These are phyloP conservation scores for Poeciliopsis prolifica DNA, from an alignment of 2,113 vertebrate genomes.

Conservation along the genomic window DNA sequence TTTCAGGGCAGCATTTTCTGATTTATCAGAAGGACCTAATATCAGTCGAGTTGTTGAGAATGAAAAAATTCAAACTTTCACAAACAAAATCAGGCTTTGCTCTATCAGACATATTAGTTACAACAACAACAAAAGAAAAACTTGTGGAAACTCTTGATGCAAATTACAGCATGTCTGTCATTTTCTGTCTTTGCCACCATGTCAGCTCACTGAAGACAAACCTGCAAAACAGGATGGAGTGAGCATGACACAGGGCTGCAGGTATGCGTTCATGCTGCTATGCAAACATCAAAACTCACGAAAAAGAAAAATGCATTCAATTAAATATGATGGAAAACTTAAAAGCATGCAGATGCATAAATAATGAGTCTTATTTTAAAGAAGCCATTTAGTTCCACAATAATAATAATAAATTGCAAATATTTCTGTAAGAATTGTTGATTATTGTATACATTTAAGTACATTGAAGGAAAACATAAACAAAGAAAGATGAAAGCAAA, in stretches of 20 bases:
- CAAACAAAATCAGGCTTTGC: too few relatives aligned
- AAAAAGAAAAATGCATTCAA: not conserved
- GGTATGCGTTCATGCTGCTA: conserved; percentile 14
- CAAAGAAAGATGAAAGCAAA: not conserved
- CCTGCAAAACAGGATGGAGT: conserved; percentile 16
- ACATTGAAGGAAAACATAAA: not conserved
- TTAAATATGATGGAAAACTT: not conserved
- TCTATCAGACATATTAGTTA: not conserved
- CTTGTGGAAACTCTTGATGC: not conserved
- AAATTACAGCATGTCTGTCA: not conserved
- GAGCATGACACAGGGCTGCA: not conserved
- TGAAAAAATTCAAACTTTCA: not conserved
- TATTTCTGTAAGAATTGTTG: too few relatives aligned
- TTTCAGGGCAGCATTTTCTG: not conserved
- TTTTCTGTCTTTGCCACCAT: not conserved
- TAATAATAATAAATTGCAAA: not conserved
- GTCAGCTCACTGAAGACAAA: not conserved
- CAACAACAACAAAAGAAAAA: not conserved
- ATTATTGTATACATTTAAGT: not conserved
- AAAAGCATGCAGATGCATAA: not conserved
- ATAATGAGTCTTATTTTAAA: not conserved
- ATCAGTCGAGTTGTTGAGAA: not conserved
- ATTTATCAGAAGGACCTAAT: too few relatives aligned
- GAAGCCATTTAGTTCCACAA: not conserved
- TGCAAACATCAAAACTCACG: not conserved